Conservation (phyloP, 2,113 vertebrate genomes). For the Herpetotheres cachinnans region DNA sequence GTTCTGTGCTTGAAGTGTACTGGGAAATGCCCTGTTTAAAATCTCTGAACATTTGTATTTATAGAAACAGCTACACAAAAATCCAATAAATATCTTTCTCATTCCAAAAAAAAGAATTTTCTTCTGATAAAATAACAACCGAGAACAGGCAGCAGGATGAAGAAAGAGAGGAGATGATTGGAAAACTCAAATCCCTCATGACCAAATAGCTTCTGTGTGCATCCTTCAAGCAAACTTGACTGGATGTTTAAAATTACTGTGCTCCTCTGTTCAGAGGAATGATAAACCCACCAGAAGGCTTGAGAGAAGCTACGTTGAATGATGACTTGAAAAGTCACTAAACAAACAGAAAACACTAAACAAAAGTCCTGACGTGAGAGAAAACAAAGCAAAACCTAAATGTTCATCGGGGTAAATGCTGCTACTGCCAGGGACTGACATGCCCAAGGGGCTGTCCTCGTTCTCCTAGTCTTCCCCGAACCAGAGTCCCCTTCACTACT, state of each 20-base stretch:
- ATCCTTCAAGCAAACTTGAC: background rate
- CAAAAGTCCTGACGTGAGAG: background rate
- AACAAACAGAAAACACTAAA: background rate
- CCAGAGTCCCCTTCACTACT: background rate
- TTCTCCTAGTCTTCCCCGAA: background rate
- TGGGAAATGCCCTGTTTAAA: background rate
- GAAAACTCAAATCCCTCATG: background rate
- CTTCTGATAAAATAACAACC: background rate
- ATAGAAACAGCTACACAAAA: background rate
- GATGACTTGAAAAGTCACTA: background rate
- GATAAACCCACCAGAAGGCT: background rate
- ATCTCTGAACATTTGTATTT: background rate
- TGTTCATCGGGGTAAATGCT: background rate
- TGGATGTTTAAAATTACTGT: background rate
- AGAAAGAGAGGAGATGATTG: background rate
- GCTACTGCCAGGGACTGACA: background rate
- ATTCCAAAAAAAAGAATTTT: background rate
- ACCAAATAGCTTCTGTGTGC: background rate
- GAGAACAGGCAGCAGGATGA: background rate
- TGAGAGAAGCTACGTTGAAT: background rate
- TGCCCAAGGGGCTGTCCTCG: background rate
- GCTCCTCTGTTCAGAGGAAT: background rate
- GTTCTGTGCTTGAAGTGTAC: background rate
- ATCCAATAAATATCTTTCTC: background rate
- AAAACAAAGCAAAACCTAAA: background rate